Evolutionary conservation across 2,888 invertebrate species (phyloP).

Genomic region (Glyphotaelius pellucidus): DNA sequence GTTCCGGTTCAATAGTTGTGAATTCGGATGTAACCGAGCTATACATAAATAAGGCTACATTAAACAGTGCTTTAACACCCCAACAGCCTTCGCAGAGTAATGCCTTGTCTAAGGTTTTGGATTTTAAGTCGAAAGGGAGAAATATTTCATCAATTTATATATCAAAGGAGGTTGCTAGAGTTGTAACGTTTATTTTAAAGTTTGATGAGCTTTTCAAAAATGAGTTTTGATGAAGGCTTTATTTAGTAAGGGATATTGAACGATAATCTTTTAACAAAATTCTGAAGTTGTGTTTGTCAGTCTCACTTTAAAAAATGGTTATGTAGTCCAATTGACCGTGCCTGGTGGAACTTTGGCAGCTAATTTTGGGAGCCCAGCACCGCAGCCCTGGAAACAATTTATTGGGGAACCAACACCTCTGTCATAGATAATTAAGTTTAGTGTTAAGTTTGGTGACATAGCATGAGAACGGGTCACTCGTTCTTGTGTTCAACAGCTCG

Average conservation of each 20-base stretch:
- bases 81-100: not conserved
- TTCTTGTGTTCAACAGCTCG: too few relatives aligned
- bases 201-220: not conserved
- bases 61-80: not conserved
- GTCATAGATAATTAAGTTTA: too few relatives aligned
- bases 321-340: not conserved
- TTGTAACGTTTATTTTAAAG: not conserved
- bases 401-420: too few relatives aligned
- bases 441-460: too few relatives aligned
- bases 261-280: not conserved
- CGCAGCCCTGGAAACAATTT: too few relatives aligned
- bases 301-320: too few relatives aligned
- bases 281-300: not conserved
- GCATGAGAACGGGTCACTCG: too few relatives aligned
- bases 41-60: not conserved
- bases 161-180: not conserved
- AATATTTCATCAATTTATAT: not conserved
- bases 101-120: not conserved
- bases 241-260: too few relatives aligned
- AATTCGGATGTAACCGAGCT: not conserved
- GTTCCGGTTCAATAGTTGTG: not conserved
- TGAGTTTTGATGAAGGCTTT: too few relatives aligned
- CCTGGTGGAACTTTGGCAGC: too few relatives aligned
- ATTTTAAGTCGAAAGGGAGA: not conserved
- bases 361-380: too few relatives aligned